Evolutionary conservation across 2,888 invertebrate genomes (phyloP).

Genomic region (Dasysyrphus albostriatus): DNA sequence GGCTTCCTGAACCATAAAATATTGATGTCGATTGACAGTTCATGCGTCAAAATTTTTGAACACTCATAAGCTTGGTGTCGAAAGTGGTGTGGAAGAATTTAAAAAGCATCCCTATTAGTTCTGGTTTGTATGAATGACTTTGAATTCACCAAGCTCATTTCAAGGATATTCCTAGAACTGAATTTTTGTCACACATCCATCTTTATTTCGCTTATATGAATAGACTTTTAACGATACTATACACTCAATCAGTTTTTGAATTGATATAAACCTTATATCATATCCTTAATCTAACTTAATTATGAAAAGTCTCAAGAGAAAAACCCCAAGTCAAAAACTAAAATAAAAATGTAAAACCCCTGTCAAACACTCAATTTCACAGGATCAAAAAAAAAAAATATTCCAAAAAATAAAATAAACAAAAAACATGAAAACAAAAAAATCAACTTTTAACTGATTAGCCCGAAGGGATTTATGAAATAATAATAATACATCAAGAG

Average conservation of each 20-base stretch:
- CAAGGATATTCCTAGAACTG: no score
- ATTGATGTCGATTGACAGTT: no score
- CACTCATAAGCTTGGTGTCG: no score
- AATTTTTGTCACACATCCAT: no score
- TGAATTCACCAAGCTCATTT: no score
- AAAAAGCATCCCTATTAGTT: no score
- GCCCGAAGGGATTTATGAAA: slow-evolving; percentile 50
- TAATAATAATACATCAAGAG: slow-evolving; percentile 31
- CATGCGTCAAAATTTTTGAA: no score
- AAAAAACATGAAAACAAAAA: slow-evolving; percentile 52
- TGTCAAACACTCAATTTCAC: slow-evolving; percentile 57
- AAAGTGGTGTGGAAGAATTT: no score
- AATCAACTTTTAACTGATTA: slow-evolving; percentile 55
- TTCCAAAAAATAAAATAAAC: slow-evolving; percentile 1
- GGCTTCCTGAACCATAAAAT: no score
- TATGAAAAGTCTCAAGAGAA: slow-evolving; percentile 20
- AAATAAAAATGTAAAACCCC: slow-evolving; percentile 63
- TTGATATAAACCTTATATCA: not conserved
- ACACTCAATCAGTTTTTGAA: slow-evolving; percentile 26
- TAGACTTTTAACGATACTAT: not conserved
- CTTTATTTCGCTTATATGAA: no score
- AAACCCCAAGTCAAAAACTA: slow-evolving; percentile 37
- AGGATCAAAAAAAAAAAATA: slow-evolving; percentile 18
- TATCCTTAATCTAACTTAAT: not conserved
- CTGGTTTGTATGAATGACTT: no score